phyloP scores from a whole-genome alignment of 2,113 vertebrate species.

The Cettia cetti region DNA sequence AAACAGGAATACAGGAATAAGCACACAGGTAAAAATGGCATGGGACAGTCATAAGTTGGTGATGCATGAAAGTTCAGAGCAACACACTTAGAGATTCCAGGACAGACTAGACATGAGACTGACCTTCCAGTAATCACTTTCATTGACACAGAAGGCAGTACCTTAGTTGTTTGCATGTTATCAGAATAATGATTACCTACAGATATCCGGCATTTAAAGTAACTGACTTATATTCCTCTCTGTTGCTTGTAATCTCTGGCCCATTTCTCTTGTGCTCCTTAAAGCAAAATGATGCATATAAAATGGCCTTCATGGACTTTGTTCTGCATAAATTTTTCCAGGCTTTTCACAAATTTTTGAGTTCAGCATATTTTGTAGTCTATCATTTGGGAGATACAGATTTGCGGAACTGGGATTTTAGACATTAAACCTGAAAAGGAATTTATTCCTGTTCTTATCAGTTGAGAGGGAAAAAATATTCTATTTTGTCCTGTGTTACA shows the following conservation, averaged over 20 bases:
- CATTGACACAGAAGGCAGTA: background rate
- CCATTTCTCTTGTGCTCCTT: background rate
- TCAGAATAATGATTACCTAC: background rate
- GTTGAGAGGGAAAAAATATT: background rate
- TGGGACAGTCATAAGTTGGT: background rate
- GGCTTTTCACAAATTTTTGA: background rate
- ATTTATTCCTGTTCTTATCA: background rate
- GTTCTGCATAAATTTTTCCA: background rate
- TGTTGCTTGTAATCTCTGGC: fast-evolving
- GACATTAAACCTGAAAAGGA: background rate
- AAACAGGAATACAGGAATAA: background rate
- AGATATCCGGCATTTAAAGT: background rate
- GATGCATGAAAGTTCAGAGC: background rate
- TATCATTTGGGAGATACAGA: fast-evolving
- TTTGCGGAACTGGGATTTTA: background rate
- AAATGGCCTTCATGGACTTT: background rate
- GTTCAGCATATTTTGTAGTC: background rate
- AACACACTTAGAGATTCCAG: background rate
- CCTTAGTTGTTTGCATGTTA: background rate
- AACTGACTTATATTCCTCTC: background rate
- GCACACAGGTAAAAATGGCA: background rate
- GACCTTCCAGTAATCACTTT: background rate
- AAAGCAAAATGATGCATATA: background rate
- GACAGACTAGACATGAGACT: background rate
- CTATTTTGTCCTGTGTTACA: background rate